phyloP scores from a whole-genome alignment of 2,888 invertebrate species.

The Tuta absoluta region DNA sequence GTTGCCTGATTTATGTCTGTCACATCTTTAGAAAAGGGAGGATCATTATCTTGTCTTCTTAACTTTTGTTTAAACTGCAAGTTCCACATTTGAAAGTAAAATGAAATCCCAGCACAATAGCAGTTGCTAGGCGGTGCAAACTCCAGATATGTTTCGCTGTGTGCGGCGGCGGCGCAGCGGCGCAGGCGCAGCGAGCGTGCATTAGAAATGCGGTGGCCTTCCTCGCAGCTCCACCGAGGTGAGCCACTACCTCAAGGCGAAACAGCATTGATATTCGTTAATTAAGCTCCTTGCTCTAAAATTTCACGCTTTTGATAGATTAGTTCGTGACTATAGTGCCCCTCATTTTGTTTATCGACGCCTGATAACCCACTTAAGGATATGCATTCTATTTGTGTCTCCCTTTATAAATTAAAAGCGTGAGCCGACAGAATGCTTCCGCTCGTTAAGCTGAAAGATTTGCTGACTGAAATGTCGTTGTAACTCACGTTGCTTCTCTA shows the following conservation, averaged over 20 bases:
- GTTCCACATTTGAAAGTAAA: slow-evolving; percentile 9
- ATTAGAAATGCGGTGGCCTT: slow-evolving; percentile 75
- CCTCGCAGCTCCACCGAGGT: slow-evolving; percentile 65
- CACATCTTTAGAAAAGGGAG: not conserved
- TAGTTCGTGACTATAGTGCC: slow-evolving; percentile 35
- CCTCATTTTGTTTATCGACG: slow-evolving; percentile 22
- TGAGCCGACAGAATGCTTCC: not conserved
- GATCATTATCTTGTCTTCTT: not conserved
- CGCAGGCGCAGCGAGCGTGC: slow-evolving; percentile 39
- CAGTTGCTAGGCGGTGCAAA: slow-evolving; percentile 44
- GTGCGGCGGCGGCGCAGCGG: slow-evolving; percentile 41
- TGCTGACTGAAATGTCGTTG: not conserved
- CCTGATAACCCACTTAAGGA: slow-evolving; percentile 4
- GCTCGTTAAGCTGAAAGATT: not conserved
- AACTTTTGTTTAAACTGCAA: not conserved
- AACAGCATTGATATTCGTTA: slow-evolving; percentile 64
- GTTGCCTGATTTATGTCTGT: not conserved
- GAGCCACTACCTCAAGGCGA: slow-evolving; percentile 70
- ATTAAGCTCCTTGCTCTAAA: slow-evolving; percentile 55
- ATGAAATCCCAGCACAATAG: slow-evolving; percentile 26
- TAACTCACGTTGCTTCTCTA: not conserved
- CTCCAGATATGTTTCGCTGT: slow-evolving; percentile 58
- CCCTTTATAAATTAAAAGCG: not conserved
- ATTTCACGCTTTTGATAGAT: slow-evolving; percentile 40
- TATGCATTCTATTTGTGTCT: not conserved